Conservation (phyloP, 2,888 invertebrate genomes). For the Pterostichus madidus region DNA sequence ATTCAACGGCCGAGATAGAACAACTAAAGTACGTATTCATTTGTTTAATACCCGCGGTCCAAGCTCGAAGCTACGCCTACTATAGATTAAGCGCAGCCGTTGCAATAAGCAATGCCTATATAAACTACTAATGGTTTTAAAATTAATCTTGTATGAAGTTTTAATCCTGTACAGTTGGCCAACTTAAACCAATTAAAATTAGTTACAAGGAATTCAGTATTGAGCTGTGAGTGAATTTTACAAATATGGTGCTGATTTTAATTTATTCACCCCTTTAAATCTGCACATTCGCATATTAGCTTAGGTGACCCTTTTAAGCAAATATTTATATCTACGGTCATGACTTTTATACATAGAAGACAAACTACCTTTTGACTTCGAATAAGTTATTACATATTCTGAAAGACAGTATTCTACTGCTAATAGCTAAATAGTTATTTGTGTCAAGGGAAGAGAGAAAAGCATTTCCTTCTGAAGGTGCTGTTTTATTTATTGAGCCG, state of each 20-base stretch:
- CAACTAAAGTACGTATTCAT: conserved; percentile 40
- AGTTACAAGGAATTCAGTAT: conserved; percentile 15
- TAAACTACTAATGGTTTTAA: conserved; percentile 59
- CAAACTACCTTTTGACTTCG: too few species aligned
- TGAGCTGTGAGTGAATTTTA: neutral
- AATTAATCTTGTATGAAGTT: conserved; percentile 65
- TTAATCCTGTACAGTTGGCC: conserved; percentile 53
- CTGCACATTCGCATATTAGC: neutral
- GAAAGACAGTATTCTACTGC: too few species aligned
- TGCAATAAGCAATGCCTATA: conserved; percentile 46
- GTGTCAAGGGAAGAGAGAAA: too few species aligned
- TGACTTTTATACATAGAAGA: neutral
- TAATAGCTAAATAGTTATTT: too few species aligned
- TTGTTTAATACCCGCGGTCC: conserved; percentile 47
- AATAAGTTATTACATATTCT: too few species aligned
- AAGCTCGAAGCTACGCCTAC: conserved; percentile 43
- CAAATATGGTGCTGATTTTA: conserved; percentile 49
- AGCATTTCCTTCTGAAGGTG: too few species aligned
- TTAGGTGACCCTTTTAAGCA: neutral
- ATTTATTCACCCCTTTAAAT: conserved; percentile 41
- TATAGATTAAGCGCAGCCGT: conserved; percentile 48
- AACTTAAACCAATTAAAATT: conserved; percentile 55
- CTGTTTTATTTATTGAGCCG: too few species aligned
- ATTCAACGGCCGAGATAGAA: conserved; percentile 23
- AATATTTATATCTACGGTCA: neutral